phyloP scores from a whole-genome alignment of 2,113 vertebrate species.

The Ceuthmochares aereus region DNA sequence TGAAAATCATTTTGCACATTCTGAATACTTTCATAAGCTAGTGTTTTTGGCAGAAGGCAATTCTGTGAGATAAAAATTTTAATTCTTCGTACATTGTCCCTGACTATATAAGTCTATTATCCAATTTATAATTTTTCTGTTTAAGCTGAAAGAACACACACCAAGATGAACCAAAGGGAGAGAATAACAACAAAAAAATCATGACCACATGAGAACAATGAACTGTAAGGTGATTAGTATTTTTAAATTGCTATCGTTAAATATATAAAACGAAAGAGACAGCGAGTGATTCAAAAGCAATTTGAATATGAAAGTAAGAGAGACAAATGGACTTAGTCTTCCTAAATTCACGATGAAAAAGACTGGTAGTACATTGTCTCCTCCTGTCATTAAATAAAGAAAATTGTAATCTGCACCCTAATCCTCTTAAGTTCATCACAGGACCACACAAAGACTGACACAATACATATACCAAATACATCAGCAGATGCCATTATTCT shows the following conservation, averaged over 20 bases:
- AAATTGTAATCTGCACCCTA: conserved; percentile 23
- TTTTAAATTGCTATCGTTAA: conserved; percentile 41
- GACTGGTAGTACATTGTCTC: neutral
- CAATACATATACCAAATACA: neutral
- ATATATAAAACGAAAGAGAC: neutral
- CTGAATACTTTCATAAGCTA: neutral
- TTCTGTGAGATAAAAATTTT: neutral
- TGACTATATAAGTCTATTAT: neutral
- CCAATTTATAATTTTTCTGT: neutral
- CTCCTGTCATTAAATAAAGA: neutral
- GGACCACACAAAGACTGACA: neutral
- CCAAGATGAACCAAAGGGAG: neutral
- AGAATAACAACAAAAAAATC: neutral
- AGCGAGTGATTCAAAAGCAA: neutral
- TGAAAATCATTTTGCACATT: neutral
- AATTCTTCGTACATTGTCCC: neutral
- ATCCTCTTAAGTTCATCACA: conserved; percentile 12
- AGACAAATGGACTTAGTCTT: conserved; percentile 27
- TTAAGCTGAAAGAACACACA: neutral
- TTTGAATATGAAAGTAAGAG: neutral
- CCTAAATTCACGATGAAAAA: conserved; percentile 4
- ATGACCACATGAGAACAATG: neutral
- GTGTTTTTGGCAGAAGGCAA: neutral
- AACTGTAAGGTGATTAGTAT: neutral
- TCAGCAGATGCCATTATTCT: neutral